Conservation (phyloP, 2,797 vertebrate species). For the Sebastiscus albofasciatus region DNA sequence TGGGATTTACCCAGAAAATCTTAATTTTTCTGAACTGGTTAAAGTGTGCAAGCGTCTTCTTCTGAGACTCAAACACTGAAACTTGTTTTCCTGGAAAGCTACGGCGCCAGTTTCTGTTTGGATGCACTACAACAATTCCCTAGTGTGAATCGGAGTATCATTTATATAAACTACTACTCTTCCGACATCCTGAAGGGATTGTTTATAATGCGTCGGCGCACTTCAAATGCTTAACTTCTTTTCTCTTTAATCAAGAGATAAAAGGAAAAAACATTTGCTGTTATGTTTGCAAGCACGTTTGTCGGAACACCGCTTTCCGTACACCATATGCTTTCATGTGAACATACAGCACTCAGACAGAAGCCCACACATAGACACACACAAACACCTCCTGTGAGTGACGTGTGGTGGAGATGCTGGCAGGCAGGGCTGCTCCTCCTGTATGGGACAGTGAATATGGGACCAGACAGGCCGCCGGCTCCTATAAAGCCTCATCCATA, state of each 20-base stretch:
- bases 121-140: background rate
- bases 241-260: background rate
- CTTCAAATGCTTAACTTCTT: background rate
- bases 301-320: background rate
- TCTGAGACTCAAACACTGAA: background rate
- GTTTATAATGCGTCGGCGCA: background rate
- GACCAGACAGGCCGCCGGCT: conserved; percentile 70
- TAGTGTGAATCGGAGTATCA: background rate
- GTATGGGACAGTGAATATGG: conserved; percentile 69
- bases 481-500: conserved; percentile 75
- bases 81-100: conserved; percentile 1
- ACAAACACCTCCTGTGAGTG: conserved; percentile 54
- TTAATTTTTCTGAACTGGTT: background rate
- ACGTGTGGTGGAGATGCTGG: conserved; percentile 52
- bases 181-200: background rate
- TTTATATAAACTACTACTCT: background rate
- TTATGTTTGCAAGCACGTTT: background rate
- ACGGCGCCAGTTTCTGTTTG: conserved; percentile 10
- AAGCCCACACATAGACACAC: conserved; percentile 1
- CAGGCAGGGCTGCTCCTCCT: conserved; percentile 56
- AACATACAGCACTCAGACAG: conserved; percentile 4
- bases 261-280: background rate
- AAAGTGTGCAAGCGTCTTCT: background rate
- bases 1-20: background rate
- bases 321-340: conserved; percentile 9